Conservation (phyloP, 2,797 vertebrate genomes). For the Hylomyscus alleni region DNA sequence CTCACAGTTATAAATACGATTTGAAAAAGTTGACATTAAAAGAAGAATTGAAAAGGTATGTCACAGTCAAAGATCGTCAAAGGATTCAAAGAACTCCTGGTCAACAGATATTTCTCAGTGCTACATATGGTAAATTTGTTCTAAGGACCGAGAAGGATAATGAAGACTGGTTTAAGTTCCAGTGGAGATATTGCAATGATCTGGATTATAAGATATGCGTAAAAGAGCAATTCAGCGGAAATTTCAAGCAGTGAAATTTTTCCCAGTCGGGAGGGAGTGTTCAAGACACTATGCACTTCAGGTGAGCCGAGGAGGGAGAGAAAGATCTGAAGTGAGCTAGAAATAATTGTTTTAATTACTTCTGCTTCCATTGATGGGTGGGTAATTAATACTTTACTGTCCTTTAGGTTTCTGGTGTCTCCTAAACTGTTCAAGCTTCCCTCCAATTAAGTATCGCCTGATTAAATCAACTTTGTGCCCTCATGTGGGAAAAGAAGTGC, state of each 20-base stretch:
- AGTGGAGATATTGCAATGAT: background rate
- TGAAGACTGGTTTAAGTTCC: background rate
- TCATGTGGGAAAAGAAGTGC: background rate
- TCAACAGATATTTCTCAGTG: background rate
- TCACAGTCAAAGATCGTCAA: background rate
- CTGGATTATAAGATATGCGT: background rate
- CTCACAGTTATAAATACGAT: conserved; percentile 10
- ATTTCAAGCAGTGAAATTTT: background rate
- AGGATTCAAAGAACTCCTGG: background rate
- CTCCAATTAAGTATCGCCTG: background rate
- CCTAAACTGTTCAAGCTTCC: conserved; percentile 20
- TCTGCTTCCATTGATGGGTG: background rate
- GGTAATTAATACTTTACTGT: background rate
- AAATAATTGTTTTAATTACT: conserved; percentile 22
- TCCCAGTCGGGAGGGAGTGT: background rate
- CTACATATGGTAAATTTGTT: background rate
- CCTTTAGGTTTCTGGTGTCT: conserved; percentile 45
- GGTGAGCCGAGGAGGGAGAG: background rate
- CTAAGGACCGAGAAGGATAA: background rate
- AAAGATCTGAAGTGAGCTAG: background rate
- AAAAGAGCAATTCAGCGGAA: conserved; percentile 35
- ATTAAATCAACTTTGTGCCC: background rate
- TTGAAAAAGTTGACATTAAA: background rate
- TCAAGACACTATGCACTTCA: background rate
- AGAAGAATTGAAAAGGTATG: background rate